Evolutionary conservation across 2,113 vertebrate species (phyloP).

Genomic region (Mormyrus iriodes): DNA sequence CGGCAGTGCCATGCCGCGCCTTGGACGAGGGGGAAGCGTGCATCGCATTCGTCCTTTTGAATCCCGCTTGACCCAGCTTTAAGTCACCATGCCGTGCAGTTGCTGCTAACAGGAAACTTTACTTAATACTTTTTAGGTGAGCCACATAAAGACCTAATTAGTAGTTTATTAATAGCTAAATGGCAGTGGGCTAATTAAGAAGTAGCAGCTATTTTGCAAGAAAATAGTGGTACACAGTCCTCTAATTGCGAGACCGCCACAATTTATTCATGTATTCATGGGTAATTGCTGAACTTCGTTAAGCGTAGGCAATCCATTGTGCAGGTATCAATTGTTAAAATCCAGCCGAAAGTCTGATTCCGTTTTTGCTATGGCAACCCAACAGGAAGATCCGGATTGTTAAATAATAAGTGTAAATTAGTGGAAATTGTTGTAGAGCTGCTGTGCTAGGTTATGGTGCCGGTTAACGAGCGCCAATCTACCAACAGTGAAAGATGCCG

Average conservation of each 20-base stretch:
- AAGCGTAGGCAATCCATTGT: background rate
- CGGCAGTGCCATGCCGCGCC: background rate
- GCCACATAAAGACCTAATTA: background rate
- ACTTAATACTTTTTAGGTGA: background rate
- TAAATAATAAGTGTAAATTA: background rate
- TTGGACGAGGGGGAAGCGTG: too few species aligned
- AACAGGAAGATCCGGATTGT: background rate
- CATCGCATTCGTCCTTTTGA: background rate
- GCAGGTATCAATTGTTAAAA: slow-evolving; percentile 8
- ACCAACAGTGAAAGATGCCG: background rate
- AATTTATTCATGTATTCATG: slow-evolving; percentile 10
- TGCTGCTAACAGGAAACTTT: background rate
- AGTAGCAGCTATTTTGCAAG: background rate
- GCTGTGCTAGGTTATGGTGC: background rate
- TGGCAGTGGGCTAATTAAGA: background rate
- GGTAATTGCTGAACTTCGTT: background rate
- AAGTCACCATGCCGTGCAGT: too few species aligned
- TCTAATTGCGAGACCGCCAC: background rate
- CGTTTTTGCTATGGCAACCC: background rate
- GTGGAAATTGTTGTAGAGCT: background rate
- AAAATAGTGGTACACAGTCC: slow-evolving; percentile 1
- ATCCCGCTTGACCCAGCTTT: background rate
- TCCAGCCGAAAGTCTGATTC: background rate
- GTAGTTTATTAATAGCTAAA: slow-evolving; percentile 4
- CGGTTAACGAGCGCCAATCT: background rate